Base-by-base conservation (phyloP, 2,797 vertebrate species). In the Myiothlypis coronata region DNA sequence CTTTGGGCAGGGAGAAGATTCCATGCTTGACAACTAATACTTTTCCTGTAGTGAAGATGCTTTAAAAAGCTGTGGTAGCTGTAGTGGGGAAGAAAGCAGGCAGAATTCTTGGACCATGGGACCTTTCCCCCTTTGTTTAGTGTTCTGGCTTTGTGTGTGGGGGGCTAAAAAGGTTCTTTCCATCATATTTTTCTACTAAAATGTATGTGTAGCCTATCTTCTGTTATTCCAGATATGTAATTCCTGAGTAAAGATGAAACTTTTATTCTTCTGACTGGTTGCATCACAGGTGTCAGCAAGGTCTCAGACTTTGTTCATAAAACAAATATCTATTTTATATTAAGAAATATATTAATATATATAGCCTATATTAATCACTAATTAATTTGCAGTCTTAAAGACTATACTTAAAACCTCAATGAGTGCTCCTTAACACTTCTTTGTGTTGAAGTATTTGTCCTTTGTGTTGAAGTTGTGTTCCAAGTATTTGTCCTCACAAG, bases 201-300 rank as follows among this genome's bases (percentile, higher is more conserved):
- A 46, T 43, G 23, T 56, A 79, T 24, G 17, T 74, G 63, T 72
- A 61, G 24, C 20, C 11, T 10, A 0, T 87, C 27, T 76, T 34
- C 15, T 85, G 1, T 55, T 94, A 49, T 47, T 93, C 14, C 49
- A 67, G 47, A 16, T 77, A 67, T 1, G 26, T 52, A 52, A 74
- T 86, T 86, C 37, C 32, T 20, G 57, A 56, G 13, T 53, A 43
- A 67, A 75, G 52, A 14, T 19, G 24, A 67, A 89, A 43, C 20
- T 90, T 82, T 68, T 78, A 9, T 65, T 83, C 26, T 77, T 92
- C 41, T 49, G 26, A 37, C 26, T 57, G n/a, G 35, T n/a, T 92
- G 53, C 21, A 50, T 94, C 35, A 15, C 0, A 0, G 20, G 23
- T 89, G 32, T 83, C 86, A 55, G 50, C 41, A 90, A 77, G 39